Base-by-base conservation (phyloP, 2,113 vertebrate genomes). In the Electrona antarctica region DNA sequence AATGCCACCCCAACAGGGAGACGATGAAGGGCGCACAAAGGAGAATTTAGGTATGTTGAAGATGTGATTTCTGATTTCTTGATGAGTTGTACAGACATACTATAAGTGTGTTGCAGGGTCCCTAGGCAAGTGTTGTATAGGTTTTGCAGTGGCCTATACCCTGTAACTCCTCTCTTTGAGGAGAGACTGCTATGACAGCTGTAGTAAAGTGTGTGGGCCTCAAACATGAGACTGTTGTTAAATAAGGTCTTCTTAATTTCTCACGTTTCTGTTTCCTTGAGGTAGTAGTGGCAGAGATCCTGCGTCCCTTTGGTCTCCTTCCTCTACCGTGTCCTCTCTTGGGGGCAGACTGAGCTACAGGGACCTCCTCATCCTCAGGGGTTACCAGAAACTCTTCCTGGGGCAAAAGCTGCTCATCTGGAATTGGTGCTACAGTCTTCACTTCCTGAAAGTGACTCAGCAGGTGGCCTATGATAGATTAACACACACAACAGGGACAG, bases 281-380 rank as follows among this genome's bases (percentile, higher is more conserved):
- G 61, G 60, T 0, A 67, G 88, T 48, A 1, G 91, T 73, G 8
- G 91, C 79, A 77, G 93, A 87, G 0, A 69, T 56, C 85, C 92
- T 94, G 21, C 92, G 84, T 6, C 84, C 82, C 90, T 94, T 96
- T 7, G 90, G 78, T 77, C 94, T 97, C 62, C 96, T 95, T 2
- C 94, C 94, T 28, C 94, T 90, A 65, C 90, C 90, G 6, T 80
- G 86, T 71, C 93, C 96, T 78, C 92, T 95, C 85, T 91, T 96
- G 2, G 87, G 88, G 62, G 89, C 91, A 3, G 81, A 77, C 54
- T 64, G 74, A 41, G 66, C 45, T 33, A 82, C 71, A 4, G 77
- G 41, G 3, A 41, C 55, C 9, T 86, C 73, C 47, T 84, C 77
- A 0, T 84, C 77, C 3, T 90, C 88, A 0, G 52, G 81, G 12